Conservation (phyloP, 2,113 vertebrate species). For the human region DNA sequence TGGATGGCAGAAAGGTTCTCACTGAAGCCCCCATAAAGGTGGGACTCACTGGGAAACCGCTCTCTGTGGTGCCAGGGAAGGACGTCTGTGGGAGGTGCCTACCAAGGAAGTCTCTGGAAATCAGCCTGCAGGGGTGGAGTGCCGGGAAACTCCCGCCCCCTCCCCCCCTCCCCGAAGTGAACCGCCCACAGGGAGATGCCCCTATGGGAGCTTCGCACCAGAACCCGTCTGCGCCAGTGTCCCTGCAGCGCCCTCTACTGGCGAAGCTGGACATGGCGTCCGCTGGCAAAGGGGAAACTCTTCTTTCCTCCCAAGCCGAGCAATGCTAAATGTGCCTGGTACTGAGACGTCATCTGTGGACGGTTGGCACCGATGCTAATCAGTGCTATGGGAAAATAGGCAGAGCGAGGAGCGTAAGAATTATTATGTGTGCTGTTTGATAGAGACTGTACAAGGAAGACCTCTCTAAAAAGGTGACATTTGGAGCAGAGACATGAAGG, state of each 20-base stretch:
- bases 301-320: neutral
- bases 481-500: neutral
- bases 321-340: neutral
- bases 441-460: neutral
- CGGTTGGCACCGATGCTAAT: neutral
- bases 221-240: neutral
- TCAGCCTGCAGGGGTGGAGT: neutral
- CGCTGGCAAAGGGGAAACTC: neutral
- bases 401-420: neutral
- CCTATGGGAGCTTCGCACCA: neutral
- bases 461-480: neutral
- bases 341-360: neutral
- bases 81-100: neutral
- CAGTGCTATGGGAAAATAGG: neutral
- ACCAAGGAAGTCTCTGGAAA: neutral
- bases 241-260: conserved; percentile 68
- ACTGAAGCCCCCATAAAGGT: accelerated
- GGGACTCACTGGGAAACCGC: neutral
- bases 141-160: neutral
- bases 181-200: neutral
- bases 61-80: neutral
- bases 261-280: neutral
- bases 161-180: neutral
- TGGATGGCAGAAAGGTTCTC: neutral
- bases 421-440: neutral